Base-by-base conservation (phyloP, 2,888 invertebrate species). In the Parochlus steinenii region DNA sequence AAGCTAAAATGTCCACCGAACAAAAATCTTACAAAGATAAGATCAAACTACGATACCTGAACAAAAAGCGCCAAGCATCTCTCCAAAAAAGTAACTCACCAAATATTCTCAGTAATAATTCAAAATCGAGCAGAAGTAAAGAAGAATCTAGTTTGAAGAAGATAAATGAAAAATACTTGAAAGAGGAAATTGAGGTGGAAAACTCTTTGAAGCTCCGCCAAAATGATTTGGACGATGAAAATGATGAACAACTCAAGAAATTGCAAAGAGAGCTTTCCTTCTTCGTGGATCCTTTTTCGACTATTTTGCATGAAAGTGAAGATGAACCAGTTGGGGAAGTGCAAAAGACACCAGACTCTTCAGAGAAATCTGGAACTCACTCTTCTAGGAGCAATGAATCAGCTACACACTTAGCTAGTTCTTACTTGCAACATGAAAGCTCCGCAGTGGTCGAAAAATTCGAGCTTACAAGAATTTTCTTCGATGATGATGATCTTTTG, bases 391-490 rank as follows among this genome's bases (percentile, higher is more conserved):
- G 35, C 5, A 35, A 38, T 12, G 30, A 20, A 19, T 41, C 42
- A 5, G 32, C 41, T 34, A 36, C 45, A 18, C 37, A 46, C 18
- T 41, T 48, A 6, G 49, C 48, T 0, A 49, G 50, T 1, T 52
- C 52, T 2, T 57, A 52, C 25, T 46, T 59, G 29, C 47, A 53
- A 43, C 49, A 57, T n/a, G 58, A 58, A 11, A 41, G 49, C 6
- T 43, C 45, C 4, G 23, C 28, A 2, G 28, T 48, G 1, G 40
- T 48, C 2, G 43, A 42, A 32, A 28, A 39, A 10, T 33, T 43
- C 6, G 19, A 42, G 20, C 25, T 40, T 6, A 34, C 19, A 2
- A 46, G 46, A 30, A 37, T 39, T 1, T 18, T 44, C 30, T 43
- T 41, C 23, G 40, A 44, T 19, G 45, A 52, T 20, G 40, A 43